Evolutionary conservation across 2,113 vertebrate species (phyloP).

Genomic region (Ceyx melanurus): DNA sequence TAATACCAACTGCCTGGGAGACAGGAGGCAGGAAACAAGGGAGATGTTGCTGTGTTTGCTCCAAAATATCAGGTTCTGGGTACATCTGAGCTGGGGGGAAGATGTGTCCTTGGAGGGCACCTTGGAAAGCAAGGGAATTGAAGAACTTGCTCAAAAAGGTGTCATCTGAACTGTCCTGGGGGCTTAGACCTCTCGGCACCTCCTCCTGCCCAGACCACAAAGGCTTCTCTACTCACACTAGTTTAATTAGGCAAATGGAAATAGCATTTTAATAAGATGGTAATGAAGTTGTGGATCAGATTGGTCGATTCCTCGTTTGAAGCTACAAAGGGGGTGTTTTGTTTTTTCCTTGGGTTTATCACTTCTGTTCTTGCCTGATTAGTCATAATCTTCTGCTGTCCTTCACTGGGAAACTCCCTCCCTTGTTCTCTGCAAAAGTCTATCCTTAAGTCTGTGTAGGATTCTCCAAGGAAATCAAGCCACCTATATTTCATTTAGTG

Average conservation of each 20-base stretch:
- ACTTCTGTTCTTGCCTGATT: background rate
- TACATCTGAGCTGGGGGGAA: background rate
- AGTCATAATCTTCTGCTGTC: background rate
- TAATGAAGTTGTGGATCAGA: background rate
- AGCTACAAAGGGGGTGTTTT: conserved; percentile 11
- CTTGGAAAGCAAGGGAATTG: background rate
- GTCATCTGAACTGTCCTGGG: background rate
- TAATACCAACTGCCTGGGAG: background rate
- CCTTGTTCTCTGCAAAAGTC: background rate
- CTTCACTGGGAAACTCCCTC: background rate
- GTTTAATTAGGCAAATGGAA: background rate
- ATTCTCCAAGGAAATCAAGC: conserved; percentile 9
- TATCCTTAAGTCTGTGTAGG: background rate
- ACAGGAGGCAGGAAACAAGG: background rate
- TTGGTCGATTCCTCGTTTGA: background rate
- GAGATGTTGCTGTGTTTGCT: background rate
- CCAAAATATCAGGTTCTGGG: background rate
- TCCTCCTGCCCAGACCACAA: background rate
- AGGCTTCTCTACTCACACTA: background rate
- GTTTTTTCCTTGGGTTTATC: background rate
- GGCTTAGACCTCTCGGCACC: background rate
- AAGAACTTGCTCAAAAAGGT: background rate
- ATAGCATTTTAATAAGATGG: conserved; percentile 17
- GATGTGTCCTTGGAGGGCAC: background rate
- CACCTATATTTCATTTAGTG: background rate